Percentiles rank a stretch among this genome's conserved stretches.
These are phyloP conservation scores for Caenorhabditis briggsae DNA, from an alignment of 1,140 invertebrate species.

Conservation along the genomic window DNA sequence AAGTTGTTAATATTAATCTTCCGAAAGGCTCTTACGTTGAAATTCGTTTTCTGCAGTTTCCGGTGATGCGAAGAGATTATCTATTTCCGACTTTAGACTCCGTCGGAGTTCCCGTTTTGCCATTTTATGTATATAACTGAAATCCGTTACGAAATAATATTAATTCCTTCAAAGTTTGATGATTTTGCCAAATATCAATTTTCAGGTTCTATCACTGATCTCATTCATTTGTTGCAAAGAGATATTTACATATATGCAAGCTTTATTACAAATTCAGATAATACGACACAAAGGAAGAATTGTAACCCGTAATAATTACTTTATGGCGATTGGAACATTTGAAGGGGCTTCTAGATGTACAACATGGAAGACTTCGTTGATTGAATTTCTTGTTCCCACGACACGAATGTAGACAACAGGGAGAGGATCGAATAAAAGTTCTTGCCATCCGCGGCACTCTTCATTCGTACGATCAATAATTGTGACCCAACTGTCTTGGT, in stretches of 20 bases:
- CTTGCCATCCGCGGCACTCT: slow-evolving; percentile 87
- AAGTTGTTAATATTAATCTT: background rate
- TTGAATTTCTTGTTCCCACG: slow-evolving; percentile 62
- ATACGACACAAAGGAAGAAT: background rate
- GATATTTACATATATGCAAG: too few species aligned
- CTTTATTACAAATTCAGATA: too few species aligned
- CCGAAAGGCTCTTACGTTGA: background rate
- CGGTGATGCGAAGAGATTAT: slow-evolving; percentile 26
- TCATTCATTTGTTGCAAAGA: too few species aligned
- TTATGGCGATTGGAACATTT: slow-evolving; percentile 31
- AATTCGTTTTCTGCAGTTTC: background rate
- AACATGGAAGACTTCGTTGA: slow-evolving; percentile 90
- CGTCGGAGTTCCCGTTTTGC: slow-evolving; percentile 5
- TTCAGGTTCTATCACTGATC: too few species aligned
- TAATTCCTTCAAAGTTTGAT: too few species aligned
- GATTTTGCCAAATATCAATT: too few species aligned
- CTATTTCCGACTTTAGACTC: slow-evolving; percentile 16
- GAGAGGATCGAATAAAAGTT: slow-evolving; percentile 85
- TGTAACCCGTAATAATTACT: background rate
- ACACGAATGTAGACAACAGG: slow-evolving; percentile 94
- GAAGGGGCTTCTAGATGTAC: slow-evolving; percentile 95
- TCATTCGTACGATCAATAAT: slow-evolving; percentile 85
- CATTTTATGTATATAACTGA: background rate
- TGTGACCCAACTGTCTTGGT: slow-evolving; percentile 89
- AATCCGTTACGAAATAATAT: background rate